Conservation (phyloP, 2,113 vertebrate genomes). For the Platysteira castanea region DNA sequence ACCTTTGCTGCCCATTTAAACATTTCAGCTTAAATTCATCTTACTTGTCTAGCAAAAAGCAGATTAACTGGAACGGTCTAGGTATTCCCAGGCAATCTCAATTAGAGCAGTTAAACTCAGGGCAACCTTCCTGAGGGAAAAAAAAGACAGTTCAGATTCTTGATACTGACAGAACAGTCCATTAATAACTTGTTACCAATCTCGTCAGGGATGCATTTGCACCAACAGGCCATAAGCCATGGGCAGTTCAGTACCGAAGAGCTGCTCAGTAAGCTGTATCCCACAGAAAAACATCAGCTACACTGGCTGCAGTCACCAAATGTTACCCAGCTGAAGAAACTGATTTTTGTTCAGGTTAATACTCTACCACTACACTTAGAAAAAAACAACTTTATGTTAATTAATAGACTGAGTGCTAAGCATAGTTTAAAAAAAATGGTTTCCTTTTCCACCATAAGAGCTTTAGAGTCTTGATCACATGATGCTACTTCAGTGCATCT, state of each 20-base stretch:
- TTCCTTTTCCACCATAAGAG: not conserved
- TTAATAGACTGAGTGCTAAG: not conserved
- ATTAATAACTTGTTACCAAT: not conserved
- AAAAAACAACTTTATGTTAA: not conserved
- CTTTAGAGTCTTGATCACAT: not conserved
- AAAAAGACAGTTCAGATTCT: not conserved
- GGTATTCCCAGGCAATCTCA: not conserved
- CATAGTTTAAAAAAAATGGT: not conserved
- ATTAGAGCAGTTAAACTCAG: not conserved
- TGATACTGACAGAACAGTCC: not conserved
- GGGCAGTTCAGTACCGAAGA: not conserved
- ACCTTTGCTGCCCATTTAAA: not conserved
- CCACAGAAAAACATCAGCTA: not conserved
- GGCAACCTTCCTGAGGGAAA: not conserved
- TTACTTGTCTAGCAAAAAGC: not conserved
- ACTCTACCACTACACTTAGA: not conserved
- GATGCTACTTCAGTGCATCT: not conserved
- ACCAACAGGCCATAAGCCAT: not conserved
- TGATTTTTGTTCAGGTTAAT: not conserved
- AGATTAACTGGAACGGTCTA: not conserved
- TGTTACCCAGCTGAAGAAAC: not conserved
- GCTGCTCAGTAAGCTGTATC: not conserved
- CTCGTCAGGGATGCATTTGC: not conserved
- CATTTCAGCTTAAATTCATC: not conserved
- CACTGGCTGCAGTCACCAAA: not conserved